Conservation (phyloP, 2,113 vertebrate genomes). For the Anguilla japonica region DNA sequence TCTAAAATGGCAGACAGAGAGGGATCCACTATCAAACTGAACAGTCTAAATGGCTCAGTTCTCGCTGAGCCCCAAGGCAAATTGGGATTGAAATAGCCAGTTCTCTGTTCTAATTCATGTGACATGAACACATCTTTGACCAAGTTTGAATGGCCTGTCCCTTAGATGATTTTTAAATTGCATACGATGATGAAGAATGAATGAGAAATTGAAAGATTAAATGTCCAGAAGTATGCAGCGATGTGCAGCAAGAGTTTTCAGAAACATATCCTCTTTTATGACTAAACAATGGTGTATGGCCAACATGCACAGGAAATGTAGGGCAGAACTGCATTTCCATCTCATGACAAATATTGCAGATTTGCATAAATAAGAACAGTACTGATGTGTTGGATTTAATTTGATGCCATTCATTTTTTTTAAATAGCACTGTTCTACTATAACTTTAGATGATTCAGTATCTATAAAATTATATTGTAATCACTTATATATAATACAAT, state of each 20-base stretch:
- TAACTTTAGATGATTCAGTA: not conserved
- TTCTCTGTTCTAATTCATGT: not conserved
- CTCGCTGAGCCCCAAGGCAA: not conserved
- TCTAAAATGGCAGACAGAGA: not conserved
- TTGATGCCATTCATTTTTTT: not conserved
- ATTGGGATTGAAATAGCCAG: not conserved
- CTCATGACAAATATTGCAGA: not conserved
- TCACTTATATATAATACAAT: too few relatives aligned
- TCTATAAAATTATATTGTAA: too few relatives aligned
- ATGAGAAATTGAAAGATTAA: too few relatives aligned
- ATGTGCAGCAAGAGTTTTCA: too few relatives aligned
- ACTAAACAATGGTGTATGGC: not conserved
- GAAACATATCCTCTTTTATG: too few relatives aligned
- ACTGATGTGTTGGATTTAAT: not conserved
- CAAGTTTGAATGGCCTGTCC: not conserved
- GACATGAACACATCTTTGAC: not conserved
- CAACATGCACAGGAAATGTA: too few relatives aligned
- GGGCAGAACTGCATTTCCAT: too few relatives aligned
- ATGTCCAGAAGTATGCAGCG: too few relatives aligned
- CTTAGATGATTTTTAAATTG: not conserved
- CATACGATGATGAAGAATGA: not conserved
- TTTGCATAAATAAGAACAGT: not conserved
- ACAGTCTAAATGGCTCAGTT: not conserved
- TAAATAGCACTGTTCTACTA: not conserved
- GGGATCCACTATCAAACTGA: not conserved